Evolutionary conservation across 1,140 invertebrate genomes (phyloP).

Genomic region (Dinothrombium tinctorium): DNA sequence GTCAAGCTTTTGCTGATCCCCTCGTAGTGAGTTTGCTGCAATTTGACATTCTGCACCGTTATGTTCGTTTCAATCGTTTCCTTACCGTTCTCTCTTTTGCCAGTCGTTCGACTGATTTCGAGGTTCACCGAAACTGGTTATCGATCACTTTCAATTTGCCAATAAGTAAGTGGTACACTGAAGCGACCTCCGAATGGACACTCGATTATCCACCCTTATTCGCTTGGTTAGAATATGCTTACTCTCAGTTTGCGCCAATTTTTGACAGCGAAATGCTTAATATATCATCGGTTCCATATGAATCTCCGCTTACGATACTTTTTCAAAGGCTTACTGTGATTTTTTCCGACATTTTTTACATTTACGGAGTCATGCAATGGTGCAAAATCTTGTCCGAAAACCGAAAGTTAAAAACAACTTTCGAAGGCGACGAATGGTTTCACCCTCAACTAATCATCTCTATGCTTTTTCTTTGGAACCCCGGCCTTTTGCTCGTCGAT

Average conservation of each 20-base stretch:
- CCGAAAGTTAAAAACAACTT: not conserved
- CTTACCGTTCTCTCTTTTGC: slow-evolving; percentile 6
- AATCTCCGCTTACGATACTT: slow-evolving; percentile 45
- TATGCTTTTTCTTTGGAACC: slow-evolving; percentile 45
- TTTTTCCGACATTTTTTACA: slow-evolving; percentile 53
- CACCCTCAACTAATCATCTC: slow-evolving; percentile 17
- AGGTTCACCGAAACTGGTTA: slow-evolving; percentile 94
- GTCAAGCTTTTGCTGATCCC: too few species aligned
- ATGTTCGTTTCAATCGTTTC: too few species aligned
- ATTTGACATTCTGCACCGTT: too few species aligned
- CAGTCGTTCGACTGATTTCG: slow-evolving; percentile 32
- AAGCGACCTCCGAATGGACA: slow-evolving; percentile 80
- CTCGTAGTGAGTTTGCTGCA: too few species aligned
- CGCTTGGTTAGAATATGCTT: slow-evolving; percentile 77
- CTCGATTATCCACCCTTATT: slow-evolving; percentile 97
- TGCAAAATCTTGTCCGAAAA: slow-evolving; percentile 4
- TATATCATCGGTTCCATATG: slow-evolving; percentile 61
- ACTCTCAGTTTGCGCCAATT: slow-evolving; percentile 47
- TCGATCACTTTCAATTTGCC: slow-evolving; percentile 71
- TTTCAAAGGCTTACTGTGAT: slow-evolving; percentile 87
- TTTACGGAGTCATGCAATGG: slow-evolving; percentile 40
- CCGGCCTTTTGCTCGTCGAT: slow-evolving; percentile 75
- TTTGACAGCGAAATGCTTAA: slow-evolving; percentile 74
- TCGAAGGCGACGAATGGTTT: not conserved
- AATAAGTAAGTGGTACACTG: slow-evolving; percentile 60